These are phyloP conservation scores for Dufourea novaeangliae DNA, from an alignment of 1,140 invertebrate species.

Conservation along the genomic window DNA sequence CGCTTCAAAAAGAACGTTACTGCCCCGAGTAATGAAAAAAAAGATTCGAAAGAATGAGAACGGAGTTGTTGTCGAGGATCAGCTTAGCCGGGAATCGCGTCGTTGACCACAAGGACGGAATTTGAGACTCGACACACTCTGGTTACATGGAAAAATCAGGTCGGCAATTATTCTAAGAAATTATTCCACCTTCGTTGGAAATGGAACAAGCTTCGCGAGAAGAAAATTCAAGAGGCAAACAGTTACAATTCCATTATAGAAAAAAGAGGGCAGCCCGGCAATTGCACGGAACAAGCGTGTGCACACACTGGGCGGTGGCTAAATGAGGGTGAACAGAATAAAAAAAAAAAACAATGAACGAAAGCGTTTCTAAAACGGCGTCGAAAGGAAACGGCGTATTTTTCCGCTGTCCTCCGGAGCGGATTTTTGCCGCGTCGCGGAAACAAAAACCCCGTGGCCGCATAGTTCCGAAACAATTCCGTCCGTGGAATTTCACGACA, in stretches of 20 bases:
- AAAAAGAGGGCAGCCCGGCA: not conserved
- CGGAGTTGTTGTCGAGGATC: conserved; percentile 38
- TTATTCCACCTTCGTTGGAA: not conserved
- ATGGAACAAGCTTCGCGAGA: not conserved
- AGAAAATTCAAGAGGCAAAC: not conserved
- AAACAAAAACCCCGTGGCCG: conserved; percentile 56
- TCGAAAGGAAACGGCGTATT: conserved; percentile 50
- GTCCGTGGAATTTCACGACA: conserved; percentile 60
- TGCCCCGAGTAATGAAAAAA: conserved; percentile 36
- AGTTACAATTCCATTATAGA: not conserved
- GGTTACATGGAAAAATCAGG: not conserved
- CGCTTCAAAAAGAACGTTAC: conserved; percentile 33
- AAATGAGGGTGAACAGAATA: too few species aligned
- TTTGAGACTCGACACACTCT: too few species aligned
- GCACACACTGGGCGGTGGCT: not conserved
- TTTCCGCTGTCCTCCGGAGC: conserved; percentile 49
- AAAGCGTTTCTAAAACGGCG: conserved; percentile 38
- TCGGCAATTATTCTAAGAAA: not conserved
- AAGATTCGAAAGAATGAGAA: conserved; percentile 43
- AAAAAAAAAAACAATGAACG: conserved; percentile 31
- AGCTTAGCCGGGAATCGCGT: conserved; percentile 11
- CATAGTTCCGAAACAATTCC: conserved; percentile 68
- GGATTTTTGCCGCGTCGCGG: conserved; percentile 48
- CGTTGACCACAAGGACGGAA: too few species aligned
- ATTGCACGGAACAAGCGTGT: not conserved